Percentiles rank a stretch among this genome's conserved stretches.
phyloP scores from a whole-genome alignment of 2,888 invertebrate genomes.

The Caenorhabditis zanzibari region DNA sequence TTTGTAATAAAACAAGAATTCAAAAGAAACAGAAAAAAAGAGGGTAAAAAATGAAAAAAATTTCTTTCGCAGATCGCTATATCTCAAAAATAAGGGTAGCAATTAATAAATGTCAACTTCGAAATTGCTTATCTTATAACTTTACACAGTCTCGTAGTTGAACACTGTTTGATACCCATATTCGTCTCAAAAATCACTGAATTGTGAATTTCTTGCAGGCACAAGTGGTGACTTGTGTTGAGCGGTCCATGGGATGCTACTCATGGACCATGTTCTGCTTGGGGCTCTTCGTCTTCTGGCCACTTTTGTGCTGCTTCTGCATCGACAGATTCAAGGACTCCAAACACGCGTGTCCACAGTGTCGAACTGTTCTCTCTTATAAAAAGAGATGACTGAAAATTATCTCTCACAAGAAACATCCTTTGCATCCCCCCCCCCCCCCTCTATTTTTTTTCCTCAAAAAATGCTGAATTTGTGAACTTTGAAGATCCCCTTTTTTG shows the following conservation, averaged over 20 bases:
- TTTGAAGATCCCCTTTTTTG: no score
- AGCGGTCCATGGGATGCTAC: conserved; percentile 64
- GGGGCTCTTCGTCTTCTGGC: conserved; percentile 65
- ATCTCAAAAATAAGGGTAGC: neutral
- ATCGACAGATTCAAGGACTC: conserved; percentile 60
- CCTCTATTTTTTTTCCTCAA: no score
- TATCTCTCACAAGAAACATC: no score
- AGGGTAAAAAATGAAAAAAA: no score
- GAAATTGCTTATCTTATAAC: neutral
- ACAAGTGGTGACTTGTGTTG: conserved; percentile 45
- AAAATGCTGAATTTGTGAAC: no score
- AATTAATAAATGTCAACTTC: neutral
- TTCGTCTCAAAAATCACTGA: neutral
- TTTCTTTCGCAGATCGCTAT: no score
- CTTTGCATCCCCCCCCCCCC: no score
- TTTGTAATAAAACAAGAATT: no score
- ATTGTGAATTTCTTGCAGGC: conserved; percentile 22
- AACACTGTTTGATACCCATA: no score
- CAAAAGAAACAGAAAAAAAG: no score
- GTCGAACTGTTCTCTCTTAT: conserved; percentile 44
- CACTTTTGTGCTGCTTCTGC: conserved; percentile 65
- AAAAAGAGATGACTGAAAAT: conserved; percentile 40
- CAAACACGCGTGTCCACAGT: conserved; percentile 60
- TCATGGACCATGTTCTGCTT: conserved; percentile 64
- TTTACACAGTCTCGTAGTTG: neutral